Evolutionary conservation across 2,113 vertebrate species (phyloP).

Genomic region (Diglossa brunneiventris): DNA sequence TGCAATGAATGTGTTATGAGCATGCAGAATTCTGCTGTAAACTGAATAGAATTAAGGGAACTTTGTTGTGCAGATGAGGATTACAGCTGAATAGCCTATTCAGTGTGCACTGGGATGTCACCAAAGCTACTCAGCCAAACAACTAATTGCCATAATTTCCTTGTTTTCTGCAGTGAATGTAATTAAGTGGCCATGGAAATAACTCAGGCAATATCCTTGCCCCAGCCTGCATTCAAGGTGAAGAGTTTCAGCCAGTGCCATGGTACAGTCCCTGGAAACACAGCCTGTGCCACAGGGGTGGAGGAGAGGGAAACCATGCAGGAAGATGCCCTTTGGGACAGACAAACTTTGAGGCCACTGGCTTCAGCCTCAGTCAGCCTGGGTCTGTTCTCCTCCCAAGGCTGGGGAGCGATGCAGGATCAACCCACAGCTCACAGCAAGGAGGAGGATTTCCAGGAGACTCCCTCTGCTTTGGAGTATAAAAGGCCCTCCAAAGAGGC

Average conservation of each 20-base stretch:
- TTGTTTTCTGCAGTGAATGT: neutral
- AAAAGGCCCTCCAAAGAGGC: neutral
- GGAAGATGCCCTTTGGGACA: neutral
- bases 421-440: neutral
- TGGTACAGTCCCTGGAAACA: neutral
- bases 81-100: neutral
- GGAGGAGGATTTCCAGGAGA: neutral
- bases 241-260: neutral
- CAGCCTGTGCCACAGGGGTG: neutral
- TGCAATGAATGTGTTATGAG: neutral
- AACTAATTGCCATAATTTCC: neutral
- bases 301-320: neutral
- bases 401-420: neutral
- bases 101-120: neutral
- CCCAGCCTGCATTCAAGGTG: neutral
- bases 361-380: neutral
- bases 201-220: neutral
- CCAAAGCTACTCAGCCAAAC: neutral
- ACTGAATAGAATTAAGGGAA: neutral
- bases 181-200: neutral
- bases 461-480: neutral
- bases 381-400: neutral
- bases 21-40: neutral
- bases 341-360: fast-evolving
- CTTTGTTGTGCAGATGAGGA: neutral